Evolutionary conservation across 1,140 invertebrate genomes (phyloP), one percentile per base, ranked within the genome.

Genomic region (Listronotus oregonensis): DNA sequence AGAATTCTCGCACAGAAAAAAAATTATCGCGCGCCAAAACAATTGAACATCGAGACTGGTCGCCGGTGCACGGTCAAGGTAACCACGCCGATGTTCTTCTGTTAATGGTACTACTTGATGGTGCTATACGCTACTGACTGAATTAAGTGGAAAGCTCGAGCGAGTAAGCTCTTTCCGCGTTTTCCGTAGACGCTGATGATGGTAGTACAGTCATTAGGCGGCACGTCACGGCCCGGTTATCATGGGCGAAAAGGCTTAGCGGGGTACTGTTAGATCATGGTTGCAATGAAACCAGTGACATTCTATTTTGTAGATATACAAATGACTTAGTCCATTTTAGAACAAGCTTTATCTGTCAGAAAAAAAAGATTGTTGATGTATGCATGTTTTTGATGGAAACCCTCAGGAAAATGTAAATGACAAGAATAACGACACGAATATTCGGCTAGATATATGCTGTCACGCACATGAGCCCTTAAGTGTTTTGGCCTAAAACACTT

Each of bases 151-250:
- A 61, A 61, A 61, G 18, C 63, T 47, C 27, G 39, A 21, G 27
- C 37, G 37, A 12, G 21, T 17, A 56, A 49, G 46, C 39, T 65
- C 54, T 58, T 65, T 65, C 63, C 63, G 63, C 63, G 43, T 64
- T 64, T 64, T 64, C 52, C 62, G 54, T 21, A 54, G 40, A 54
- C 40, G 37, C 7, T 39, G 42, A 62, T 54, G 49, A 21, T 40
- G 21, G 51, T 58, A 58, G 4, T 39, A 10, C 37, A 34, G 51
- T 64, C 49, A 56, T 56, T 58, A 57, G 63, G 37, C 47, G 46
- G 59, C 27, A 56, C 54, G 63, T 65, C 54, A 65, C 63, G 63
- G 63, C 63, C 55, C 54, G 63, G 46, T 65, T 65, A 58, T 32
- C 54, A 34, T 32, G 47, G 14, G 54, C 63, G 54, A 65, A 56